Evolutionary conservation across 2,797 vertebrate genomes (phyloP).

Genomic region (Enoplosus armatus): DNA sequence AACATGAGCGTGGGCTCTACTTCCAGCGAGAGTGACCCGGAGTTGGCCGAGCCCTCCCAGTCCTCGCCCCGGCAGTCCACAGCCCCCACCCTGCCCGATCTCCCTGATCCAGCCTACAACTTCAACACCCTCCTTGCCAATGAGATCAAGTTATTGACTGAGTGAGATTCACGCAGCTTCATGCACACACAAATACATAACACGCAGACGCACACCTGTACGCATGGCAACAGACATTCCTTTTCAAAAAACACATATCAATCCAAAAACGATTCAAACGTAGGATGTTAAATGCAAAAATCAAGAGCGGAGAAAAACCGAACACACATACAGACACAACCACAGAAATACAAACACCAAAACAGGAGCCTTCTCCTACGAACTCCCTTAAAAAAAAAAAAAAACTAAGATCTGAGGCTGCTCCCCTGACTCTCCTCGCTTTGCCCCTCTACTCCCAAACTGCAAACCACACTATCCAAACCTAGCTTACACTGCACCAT

Average conservation of each 20-base stretch:
- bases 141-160: constrained; percentile 92
- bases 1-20: constrained; percentile 90
- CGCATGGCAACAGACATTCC: constrained; percentile 65
- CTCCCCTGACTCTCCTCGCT: constrained; percentile 84
- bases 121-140: constrained; percentile 91
- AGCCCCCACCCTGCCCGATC: constrained; percentile 67
- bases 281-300: constrained; percentile 54
- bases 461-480: constrained; percentile 40
- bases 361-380: constrained; percentile 71
- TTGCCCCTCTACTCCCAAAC: constrained; percentile 52
- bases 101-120: constrained; percentile 87
- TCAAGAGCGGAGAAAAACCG: constrained; percentile 55
- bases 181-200: constrained; percentile 57
- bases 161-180: constrained; percentile 83
- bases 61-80: constrained; percentile 78
- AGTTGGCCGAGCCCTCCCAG: constrained; percentile 87
- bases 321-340: constrained; percentile 30
- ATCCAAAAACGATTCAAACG: constrained; percentile 46
- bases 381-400: constrained; percentile 55
- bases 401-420: constrained; percentile 85
- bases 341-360: constrained; percentile 57
- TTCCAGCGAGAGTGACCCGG: constrained; percentile 91
- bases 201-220: constrained; percentile 39
- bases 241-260: constrained; percentile 65
- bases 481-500: constrained; percentile 47